Evolutionary conservation across 2,888 invertebrate species (phyloP), one percentile per base, ranked within the genome.

Genomic region (Ichneumon xanthorius): DNA sequence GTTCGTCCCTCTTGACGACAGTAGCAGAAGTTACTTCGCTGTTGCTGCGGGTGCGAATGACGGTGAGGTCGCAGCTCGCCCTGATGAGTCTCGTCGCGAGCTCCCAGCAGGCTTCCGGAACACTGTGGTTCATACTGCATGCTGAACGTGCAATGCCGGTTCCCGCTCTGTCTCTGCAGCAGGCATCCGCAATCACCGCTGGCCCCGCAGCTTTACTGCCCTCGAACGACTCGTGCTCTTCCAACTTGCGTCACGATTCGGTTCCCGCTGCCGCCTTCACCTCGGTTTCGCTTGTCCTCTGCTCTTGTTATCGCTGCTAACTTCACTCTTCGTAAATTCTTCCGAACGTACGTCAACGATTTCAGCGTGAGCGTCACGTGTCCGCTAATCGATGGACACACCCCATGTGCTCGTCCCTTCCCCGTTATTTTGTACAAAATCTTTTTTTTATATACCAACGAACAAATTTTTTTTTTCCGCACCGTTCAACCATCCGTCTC

Each of bases 121-220:
- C 91, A 90, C 91, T 91, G 92, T 91, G 92, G 93, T 92, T 93
- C 94, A 93, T 93, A 92, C 93, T 93, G 94, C 94, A 94, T 94
- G 91, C 92, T 93, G 93, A 89, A 91, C 92, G 79, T 63, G 75
- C 84, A 73, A 84, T 84, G 50, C 87, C 85, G 80, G 77, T 86
- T 75, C 82, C 82, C 86, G 71, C 86, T 82, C 84, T 82, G 73
- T 84, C 82, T 84, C 80, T 68, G 86, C 87, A 77, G 86, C 87
- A 85, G 87, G 81, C 86, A 87, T 86, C 85, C 85, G 85, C 85
- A 7, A 77, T 77, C 63, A 83, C 85, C 83, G 85, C 50, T 82
- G 85, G 80, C 68, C 82, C 85, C 83, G 85, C 85, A 86, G 85
- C 85, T 72, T 53, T 11, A 58, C 75, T 26, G 37, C 70, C 70